Conservation (phyloP, 30 jellyfish, hydroid and myxozoan genomes). For the Cassiopea xamachana region DNA sequence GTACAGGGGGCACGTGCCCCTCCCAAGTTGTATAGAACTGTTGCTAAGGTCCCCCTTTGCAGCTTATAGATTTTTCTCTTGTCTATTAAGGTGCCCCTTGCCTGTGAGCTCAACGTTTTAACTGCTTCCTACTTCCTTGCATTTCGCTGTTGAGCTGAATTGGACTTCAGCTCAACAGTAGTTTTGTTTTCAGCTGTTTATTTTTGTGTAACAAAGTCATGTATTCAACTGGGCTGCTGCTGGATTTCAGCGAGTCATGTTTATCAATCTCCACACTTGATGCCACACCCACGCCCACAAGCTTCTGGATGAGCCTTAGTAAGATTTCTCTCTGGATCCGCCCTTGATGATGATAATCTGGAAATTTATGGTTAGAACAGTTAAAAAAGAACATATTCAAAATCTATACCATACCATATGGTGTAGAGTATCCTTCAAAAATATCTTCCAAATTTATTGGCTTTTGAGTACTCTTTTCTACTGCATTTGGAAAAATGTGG, state of each 20-base stretch:
- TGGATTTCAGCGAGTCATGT: background rate
- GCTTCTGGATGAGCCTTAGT: too few relatives aligned
- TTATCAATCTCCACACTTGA: background rate
- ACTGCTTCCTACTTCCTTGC: too few relatives aligned
- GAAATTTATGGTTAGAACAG: background rate
- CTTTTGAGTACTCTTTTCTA: background rate
- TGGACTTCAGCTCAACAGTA: background rate
- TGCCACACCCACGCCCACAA: too few relatives aligned
- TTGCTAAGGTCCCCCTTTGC: too few relatives aligned
- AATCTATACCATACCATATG: slow-evolving; percentile 4
- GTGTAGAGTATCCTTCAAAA: slow-evolving; percentile 23
- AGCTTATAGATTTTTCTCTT: too few relatives aligned
- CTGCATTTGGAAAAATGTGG: background rate
- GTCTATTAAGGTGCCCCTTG: too few relatives aligned
- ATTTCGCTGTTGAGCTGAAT: too few relatives aligned
- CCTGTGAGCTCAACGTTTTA: too few relatives aligned
- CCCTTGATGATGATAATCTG: background rate
- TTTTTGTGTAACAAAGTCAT: too few relatives aligned
- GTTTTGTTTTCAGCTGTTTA: background rate
- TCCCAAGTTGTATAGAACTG: too few relatives aligned
- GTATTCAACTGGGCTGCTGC: too few relatives aligned
- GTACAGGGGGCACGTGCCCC: too few relatives aligned
- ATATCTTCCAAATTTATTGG: background rate
- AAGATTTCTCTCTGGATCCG: background rate
- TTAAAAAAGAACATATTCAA: background rate